Percentiles rank a stretch among this genome's conserved stretches.
phyloP scores from a whole-genome alignment of 2,888 invertebrate genomes.

The Tachystola acroxantha region DNA sequence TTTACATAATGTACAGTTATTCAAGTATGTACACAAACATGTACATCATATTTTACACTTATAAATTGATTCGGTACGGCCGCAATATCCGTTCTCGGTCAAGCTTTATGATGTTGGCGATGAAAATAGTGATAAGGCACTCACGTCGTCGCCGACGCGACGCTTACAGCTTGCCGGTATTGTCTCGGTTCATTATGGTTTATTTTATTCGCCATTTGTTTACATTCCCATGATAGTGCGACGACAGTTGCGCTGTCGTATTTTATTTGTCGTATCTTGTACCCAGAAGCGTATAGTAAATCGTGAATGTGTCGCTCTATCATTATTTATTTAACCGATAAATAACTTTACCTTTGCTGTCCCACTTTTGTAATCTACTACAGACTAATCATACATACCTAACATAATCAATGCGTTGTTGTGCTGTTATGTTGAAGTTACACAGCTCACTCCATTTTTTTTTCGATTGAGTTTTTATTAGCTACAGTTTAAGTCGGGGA shows the following conservation, averaged over 20 bases:
- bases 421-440: too few species aligned
- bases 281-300: conserved; percentile 1
- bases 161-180: conserved; percentile 3
- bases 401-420: too few species aligned
- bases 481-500: too few species aligned
- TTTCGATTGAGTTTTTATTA: too few species aligned
- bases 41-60: not conserved
- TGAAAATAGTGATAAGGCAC: conserved; percentile 16
- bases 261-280: too few species aligned
- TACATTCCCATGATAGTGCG: conserved; percentile 28
- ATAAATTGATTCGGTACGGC: conserved; percentile 17
- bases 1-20: too few species aligned
- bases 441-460: too few species aligned
- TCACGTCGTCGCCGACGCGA: conserved; percentile 8
- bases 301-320: not conserved
- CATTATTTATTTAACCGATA: not conserved
- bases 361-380: conserved; percentile 6
- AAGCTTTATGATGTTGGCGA: conserved; percentile 20
- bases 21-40: not conserved
- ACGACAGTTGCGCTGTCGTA: too few species aligned
- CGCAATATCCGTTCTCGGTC: conserved; percentile 25
- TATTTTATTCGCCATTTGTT: conserved; percentile 18
- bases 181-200: conserved; percentile 5
- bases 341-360: too few species aligned
- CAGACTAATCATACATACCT: conserved; percentile 10